Base-by-base conservation (phyloP, 2,888 invertebrate genomes). In the Eledone cirrhosa region DNA sequence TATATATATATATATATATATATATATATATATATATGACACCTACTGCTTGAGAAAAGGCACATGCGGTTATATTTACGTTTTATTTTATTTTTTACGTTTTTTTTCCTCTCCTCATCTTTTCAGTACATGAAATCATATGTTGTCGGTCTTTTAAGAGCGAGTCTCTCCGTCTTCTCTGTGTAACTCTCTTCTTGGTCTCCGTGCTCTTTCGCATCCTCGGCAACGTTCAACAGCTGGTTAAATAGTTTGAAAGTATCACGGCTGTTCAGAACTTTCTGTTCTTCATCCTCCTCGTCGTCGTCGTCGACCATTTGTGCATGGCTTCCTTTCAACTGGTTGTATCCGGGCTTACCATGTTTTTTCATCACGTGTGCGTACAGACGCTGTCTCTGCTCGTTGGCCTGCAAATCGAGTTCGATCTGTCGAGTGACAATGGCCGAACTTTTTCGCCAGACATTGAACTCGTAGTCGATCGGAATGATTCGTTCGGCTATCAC, bases 391-490 rank as follows among this genome's bases (percentile, higher is more conserved):
- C 90, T 83, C 80, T 89, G 89, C 48, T 87, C 88, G 16, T 87
- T 90, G 29, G 88, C 90, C 63, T 86, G 82, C 65, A 90, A 83
- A 82, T 90, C 90, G n/a, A 90, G 88, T 81, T 90, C 89, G 72
- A 90, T 89, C 27, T 87, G 84, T 7, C 90, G 79, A 13, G 90
- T 90, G 14, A 90, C 90, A 67, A 90, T 88, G 33, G 90, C 90
- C 47, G 89, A 87, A 29, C 87, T 88, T 82, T 90, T 90, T 76
- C 89, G 84, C 88, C 89, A 90, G 77, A 90, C 87, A 81, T 90
- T 89, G 78, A 88, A 87, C 75, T 88, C 88, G 13, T 87, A 85
- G 78, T 89, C 86, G 27, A 89, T 86, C 7, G 90, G 90, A 5
- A 89, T 86, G 63, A 89, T 85, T 27, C 89, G 82, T 80, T 90